Percentiles rank a stretch among this genome's conserved stretches.
Conservation (phyloP, 2,797 vertebrate genomes). For the Chelon auratus region DNA sequence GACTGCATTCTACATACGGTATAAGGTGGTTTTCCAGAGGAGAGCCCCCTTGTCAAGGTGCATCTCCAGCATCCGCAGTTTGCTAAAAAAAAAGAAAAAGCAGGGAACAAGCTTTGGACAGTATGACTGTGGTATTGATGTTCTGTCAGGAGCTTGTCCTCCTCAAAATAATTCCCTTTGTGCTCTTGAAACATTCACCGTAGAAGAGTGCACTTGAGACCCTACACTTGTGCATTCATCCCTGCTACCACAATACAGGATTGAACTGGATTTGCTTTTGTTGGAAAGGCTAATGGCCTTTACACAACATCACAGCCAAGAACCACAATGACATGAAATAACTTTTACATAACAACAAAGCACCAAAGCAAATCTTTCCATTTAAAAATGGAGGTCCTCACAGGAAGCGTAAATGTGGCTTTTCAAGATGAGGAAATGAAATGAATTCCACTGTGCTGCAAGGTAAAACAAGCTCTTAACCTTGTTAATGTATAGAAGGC, state of each 20-base stretch:
- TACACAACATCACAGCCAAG: background rate
- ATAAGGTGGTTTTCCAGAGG: background rate
- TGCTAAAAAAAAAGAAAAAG: background rate
- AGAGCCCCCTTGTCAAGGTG: background rate
- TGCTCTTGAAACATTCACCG: slow-evolving; percentile 8
- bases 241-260: background rate
- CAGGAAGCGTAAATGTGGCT: no score
- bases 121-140: slow-evolving; percentile 29
- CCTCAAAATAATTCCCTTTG: slow-evolving; percentile 5
- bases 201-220: background rate
- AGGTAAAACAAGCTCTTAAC: background rate
- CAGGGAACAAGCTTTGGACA: slow-evolving; percentile 25
- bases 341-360: no score
- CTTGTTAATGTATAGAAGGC: background rate
- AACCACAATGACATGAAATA: background rate
- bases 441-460: no score
- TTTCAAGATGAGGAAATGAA: no score
- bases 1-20: background rate
- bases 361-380: no score
- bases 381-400: no score
- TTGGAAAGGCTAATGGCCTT: background rate
- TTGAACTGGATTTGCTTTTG: background rate
- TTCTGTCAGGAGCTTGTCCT: slow-evolving; percentile 18
- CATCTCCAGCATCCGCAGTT: slow-evolving; percentile 6
- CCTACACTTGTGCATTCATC: background rate